These are phyloP conservation scores for Aplodontia rufa DNA, from an alignment of 2,113 vertebrate genomes.

Conservation along the genomic window DNA sequence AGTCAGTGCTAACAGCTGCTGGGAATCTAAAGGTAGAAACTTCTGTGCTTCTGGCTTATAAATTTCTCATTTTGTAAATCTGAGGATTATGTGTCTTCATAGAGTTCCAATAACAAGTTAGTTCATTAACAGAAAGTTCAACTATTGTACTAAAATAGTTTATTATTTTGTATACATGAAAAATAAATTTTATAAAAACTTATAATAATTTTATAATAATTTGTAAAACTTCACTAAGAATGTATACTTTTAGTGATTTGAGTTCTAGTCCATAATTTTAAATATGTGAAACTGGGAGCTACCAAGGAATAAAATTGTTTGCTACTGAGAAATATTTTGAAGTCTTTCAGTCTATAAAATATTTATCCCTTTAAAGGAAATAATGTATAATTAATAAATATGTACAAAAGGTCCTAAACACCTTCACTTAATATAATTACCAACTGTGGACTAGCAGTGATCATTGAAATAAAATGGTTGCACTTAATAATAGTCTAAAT, in stretches of 20 bases:
- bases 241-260: not conserved
- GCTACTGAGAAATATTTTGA: constrained; percentile 26
- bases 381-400: not conserved
- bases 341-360: not conserved
- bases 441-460: not conserved
- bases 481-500: constrained; percentile 27
- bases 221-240: not conserved
- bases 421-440: not conserved
- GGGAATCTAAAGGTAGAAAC: constrained; percentile 92
- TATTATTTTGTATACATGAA: not conserved
- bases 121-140: not conserved
- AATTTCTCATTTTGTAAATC: not conserved
- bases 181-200: not conserved
- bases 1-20: constrained; percentile 93
- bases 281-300: not conserved
- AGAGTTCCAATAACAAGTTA: not conserved
- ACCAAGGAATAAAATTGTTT: not conserved
- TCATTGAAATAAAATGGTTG: not conserved
- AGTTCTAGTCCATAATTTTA: not conserved
- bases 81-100: not conserved
- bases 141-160: not conserved
- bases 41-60: rapidly evolving
- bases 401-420: not conserved
- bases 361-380: not conserved
- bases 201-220: not conserved